These are phyloP conservation scores for Mesorhabditis spiculigera DNA, from an alignment of 2,888 invertebrate genomes.

Conservation along the genomic window DNA sequence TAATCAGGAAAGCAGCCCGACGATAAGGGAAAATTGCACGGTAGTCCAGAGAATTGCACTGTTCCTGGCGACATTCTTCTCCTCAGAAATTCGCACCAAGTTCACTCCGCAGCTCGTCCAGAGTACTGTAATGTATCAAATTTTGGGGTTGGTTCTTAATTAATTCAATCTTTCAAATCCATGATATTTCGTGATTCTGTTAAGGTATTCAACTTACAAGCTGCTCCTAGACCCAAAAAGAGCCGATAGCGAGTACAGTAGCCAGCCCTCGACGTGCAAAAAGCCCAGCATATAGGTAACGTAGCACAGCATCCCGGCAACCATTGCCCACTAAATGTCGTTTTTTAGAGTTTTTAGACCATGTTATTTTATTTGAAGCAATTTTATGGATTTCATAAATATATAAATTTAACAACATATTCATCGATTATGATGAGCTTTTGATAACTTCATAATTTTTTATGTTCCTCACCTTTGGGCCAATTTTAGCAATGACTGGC, in stretches of 20 bases:
- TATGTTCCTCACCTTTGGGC: slow-evolving; percentile 65
- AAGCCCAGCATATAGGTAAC: slow-evolving; percentile 84
- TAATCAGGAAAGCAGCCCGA: not conserved
- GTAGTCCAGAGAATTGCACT: not conserved
- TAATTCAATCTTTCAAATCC: not conserved
- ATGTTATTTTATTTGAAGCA: no score
- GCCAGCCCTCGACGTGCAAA: slow-evolving; percentile 76
- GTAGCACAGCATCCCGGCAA: slow-evolving; percentile 77
- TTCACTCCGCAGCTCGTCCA: not conserved
- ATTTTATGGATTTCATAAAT: no score
- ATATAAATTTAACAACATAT: no score
- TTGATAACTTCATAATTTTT: no score
- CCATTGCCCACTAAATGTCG: slow-evolving; percentile 74
- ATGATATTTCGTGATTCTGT: not conserved
- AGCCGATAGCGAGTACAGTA: slow-evolving; percentile 80
- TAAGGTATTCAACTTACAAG: slow-evolving; percentile 60
- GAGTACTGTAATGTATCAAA: not conserved
- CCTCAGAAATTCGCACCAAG: slow-evolving; percentile 4
- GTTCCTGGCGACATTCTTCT: not conserved
- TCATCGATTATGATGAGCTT: no score
- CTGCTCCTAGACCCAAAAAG: slow-evolving; percentile 85
- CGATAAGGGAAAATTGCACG: not conserved
- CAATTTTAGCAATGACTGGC: slow-evolving; percentile 78
- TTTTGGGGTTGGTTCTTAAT: not conserved
- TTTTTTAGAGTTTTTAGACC: not conserved